Evolutionary conservation across 2,888 invertebrate species (phyloP).

Genomic region (Camptogramma bilineatum): DNA sequence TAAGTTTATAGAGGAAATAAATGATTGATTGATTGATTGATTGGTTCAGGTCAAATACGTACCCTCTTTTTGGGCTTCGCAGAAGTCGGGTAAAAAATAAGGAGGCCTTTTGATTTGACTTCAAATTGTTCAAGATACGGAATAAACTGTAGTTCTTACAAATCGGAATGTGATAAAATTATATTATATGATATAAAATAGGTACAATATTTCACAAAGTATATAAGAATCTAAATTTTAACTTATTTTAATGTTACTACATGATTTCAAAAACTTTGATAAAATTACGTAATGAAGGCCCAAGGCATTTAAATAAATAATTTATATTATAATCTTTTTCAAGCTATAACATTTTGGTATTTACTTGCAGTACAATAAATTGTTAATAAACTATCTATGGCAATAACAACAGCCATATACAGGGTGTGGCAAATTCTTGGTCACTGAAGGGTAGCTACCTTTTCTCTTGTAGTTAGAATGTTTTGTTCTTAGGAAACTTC

Average conservation of each 20-base stretch:
- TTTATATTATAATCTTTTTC: not conserved
- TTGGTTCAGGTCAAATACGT: too few species aligned
- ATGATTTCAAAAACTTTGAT: not conserved
- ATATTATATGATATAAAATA: slow-evolving; percentile 35
- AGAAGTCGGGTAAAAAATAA: too few species aligned
- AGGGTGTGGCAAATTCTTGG: too few species aligned
- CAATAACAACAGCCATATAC: not conserved
- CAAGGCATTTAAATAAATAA: slow-evolving; percentile 3
- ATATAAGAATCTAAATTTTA: slow-evolving; percentile 37
- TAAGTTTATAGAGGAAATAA: too few species aligned
- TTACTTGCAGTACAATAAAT: not conserved
- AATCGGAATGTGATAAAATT: slow-evolving; percentile 64
- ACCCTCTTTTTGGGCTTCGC: too few species aligned
- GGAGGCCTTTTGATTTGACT: not conserved
- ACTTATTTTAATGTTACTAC: not conserved
- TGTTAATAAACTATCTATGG: not conserved
- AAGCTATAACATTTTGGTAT: not conserved
- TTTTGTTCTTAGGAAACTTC: too few species aligned
- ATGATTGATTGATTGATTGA: too few species aligned
- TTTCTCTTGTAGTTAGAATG: too few species aligned
- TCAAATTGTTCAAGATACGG: not conserved
- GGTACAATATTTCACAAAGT: slow-evolving; percentile 44
- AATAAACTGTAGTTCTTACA: slow-evolving; percentile 39
- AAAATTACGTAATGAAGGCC: slow-evolving; percentile 1
- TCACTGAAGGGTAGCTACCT: too few species aligned